These are phyloP conservation scores for Microhierax caerulescens DNA, from an alignment of 2,797 vertebrate species.

Conservation along the genomic window DNA sequence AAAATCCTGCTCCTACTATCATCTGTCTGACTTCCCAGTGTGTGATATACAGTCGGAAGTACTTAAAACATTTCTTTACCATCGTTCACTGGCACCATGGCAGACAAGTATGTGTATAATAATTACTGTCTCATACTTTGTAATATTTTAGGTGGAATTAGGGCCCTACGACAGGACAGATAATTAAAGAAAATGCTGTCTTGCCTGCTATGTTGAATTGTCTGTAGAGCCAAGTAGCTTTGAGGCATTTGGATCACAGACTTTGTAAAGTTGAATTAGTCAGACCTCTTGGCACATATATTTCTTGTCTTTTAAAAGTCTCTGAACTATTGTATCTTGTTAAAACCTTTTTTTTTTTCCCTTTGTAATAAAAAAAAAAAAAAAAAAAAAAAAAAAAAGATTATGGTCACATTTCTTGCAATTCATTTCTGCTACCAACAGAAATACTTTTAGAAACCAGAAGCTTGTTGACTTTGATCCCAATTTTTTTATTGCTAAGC, in stretches of 20 bases:
- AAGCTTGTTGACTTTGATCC: not conserved
- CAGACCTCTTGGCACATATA: not conserved
- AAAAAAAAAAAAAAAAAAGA: not conserved
- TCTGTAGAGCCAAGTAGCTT: not conserved
- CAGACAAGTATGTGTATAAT: not conserved
- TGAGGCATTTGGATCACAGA: not conserved
- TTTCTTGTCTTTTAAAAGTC: not conserved
- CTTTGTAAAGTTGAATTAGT: not conserved
- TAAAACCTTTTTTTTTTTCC: not conserved
- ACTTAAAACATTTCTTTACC: not conserved
- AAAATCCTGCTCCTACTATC: not conserved
- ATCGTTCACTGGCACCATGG: not conserved
- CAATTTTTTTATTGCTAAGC: rapidly evolving
- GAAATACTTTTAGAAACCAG: not conserved
- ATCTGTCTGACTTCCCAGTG: not conserved
- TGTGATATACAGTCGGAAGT: not conserved
- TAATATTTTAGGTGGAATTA: not conserved
- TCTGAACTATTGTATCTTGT: not conserved
- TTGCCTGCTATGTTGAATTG: not conserved
- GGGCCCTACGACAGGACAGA: not conserved
- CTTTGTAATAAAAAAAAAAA: not conserved
- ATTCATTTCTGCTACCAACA: not conserved
- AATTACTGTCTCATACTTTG: not conserved
- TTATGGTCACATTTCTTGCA: not conserved
- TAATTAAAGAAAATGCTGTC: not conserved